Percentiles rank a stretch among this genome's conserved stretches.
These are phyloP conservation scores for Apoderus coryli DNA, from an alignment of 2,888 invertebrate genomes.

Conservation along the genomic window DNA sequence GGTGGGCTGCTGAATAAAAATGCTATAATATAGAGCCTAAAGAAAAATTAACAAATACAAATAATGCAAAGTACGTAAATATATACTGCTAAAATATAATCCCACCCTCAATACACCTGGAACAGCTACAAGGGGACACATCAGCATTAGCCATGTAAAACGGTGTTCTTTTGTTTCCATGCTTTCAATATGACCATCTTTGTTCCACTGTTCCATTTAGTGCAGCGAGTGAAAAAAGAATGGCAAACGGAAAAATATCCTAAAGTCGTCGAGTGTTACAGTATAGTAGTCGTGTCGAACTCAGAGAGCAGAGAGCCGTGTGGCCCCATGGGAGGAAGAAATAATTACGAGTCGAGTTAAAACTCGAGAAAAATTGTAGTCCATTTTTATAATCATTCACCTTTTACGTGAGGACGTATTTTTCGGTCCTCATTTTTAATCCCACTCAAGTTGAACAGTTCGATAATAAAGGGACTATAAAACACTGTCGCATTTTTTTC, in stretches of 20 bases:
- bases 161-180: no score
- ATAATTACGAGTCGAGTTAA: conserved; percentile 33
- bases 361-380: conserved; percentile 33
- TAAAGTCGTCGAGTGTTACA: conserved; percentile 2
- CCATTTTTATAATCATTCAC: conserved; percentile 34
- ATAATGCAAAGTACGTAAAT: conserved; percentile 26
- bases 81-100: conserved; percentile 28
- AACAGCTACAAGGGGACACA: conserved; percentile 27
- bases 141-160: conserved; percentile 28
- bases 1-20: no score
- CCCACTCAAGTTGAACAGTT: no score
- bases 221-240: no score
- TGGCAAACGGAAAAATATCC: conserved; percentile 10
- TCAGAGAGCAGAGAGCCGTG: conserved; percentile 13
- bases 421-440: conserved; percentile 18
- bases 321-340: conserved; percentile 28
- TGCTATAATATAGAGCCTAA: no score
- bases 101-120: conserved; percentile 26
- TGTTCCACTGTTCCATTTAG: no score
- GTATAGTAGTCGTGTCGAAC: background rate
- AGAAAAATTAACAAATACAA: conserved; percentile 29
- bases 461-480: no score
- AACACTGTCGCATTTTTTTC: no score
- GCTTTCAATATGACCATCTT: no score
- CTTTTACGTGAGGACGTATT: conserved; percentile 30